Base-by-base conservation (phyloP, 64 coral and sea anemone genomes). In the Montipora sp. region DNA sequence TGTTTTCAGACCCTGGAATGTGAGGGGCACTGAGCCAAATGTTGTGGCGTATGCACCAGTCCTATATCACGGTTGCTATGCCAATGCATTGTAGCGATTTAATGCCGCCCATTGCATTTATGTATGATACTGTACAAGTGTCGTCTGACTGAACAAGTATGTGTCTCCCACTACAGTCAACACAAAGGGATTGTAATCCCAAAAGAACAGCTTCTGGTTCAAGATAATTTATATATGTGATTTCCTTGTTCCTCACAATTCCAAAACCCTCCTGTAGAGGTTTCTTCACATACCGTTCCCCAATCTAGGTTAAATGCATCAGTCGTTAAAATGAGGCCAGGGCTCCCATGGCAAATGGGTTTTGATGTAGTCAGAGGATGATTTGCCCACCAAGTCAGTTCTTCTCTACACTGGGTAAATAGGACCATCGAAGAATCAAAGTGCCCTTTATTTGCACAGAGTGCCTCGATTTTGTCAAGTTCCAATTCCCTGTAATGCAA, bases 1-100 rank as follows among this genome's bases (percentile, higher is more conserved):
- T 51, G 57, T 79, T 78, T 48, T 60, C 15, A 61, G 8, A 45
- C 6, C 90, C 90, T 9, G 73, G 81, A 5, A 92, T 72, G 50
- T 92, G 90, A 68, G 70, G 16, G 66, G 81, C 81, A 78, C 70
- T 77, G 19, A 92, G 71, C 81, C 90, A 92, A 0, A 86, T 77
- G 72, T 69, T 87, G 27, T 27, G 83, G 19, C 53, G 50, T 61
- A 5, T 59, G 76, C 80, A 86, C 53, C 81, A 87, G 0, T 77
- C 14, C 91, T 55, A 87, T 19, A 87, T 86, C 7, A 67, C 47
- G 44, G 15, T 77, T 3, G 87, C 74, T 19, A 61, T 89, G 2
- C 77, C 53, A 77, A 60, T 77, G 74, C 87, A 89, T 60, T n/a
- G 79, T 15, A 92, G 48, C 3, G 83, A 74, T 69, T 87, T 74